phyloP scores from a whole-genome alignment of 2,888 invertebrate genomes.

The Andrena chrysosceles region DNA sequence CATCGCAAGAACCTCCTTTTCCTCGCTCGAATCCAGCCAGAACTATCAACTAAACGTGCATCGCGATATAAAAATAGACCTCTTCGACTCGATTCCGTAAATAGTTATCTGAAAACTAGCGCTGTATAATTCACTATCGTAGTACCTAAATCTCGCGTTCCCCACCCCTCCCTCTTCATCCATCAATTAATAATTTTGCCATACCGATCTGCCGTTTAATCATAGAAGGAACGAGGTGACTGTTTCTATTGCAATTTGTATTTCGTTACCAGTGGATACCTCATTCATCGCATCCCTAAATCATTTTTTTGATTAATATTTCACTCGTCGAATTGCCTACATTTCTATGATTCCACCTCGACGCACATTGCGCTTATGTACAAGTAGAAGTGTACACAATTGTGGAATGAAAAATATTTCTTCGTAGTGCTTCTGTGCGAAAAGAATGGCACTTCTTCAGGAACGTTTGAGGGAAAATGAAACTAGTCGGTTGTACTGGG shows the following conservation, averaged over 20 bases:
- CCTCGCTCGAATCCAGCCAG: conserved; percentile 37
- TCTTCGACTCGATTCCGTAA: conserved; percentile 57
- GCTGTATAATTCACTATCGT: conserved; percentile 44
- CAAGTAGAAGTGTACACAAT: neutral
- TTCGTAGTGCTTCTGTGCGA: neutral
- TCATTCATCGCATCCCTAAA: neutral
- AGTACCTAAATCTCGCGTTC: conserved; percentile 43
- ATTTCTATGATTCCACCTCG: neutral
- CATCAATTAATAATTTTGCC: too few species aligned
- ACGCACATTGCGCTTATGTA: neutral
- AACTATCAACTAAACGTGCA: conserved; percentile 46
- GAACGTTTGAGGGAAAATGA: neutral
- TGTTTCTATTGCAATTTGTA: neutral
- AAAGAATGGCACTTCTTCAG: neutral
- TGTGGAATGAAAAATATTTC: neutral
- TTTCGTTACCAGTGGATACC: neutral
- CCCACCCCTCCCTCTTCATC: conserved; percentile 13
- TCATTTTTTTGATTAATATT: too few species aligned
- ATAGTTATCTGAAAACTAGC: conserved; percentile 62
- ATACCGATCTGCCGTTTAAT: conserved; percentile 10
- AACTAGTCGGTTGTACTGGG: neutral
- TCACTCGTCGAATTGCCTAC: too few species aligned
- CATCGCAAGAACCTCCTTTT: conserved; percentile 10
- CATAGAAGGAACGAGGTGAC: conserved; percentile 22
- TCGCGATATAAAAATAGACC: conserved; percentile 69